Conservation (phyloP, 2,113 vertebrate genomes). For the Jacana jacana region DNA sequence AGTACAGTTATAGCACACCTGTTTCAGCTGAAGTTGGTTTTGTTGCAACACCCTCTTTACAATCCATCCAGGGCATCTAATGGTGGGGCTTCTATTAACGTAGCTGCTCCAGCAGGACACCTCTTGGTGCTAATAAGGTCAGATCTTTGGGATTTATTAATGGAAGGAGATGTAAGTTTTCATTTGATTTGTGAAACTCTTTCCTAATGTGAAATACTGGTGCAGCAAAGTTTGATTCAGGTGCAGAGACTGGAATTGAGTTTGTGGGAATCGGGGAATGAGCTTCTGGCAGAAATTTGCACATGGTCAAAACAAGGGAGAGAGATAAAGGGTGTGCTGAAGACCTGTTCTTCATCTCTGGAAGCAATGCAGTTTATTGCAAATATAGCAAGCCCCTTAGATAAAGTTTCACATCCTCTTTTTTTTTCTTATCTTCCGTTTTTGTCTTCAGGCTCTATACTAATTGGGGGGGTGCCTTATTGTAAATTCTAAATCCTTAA, state of each 20-base stretch:
- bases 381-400: background rate
- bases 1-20: background rate
- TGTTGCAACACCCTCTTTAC: background rate
- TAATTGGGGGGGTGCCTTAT: background rate
- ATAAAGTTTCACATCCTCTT: background rate
- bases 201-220: background rate
- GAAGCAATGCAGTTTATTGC: background rate
- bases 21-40: background rate
- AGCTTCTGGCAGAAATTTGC: background rate
- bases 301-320: background rate
- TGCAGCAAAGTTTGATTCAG: background rate
- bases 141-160: background rate
- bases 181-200: background rate
- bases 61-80: background rate
- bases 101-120: background rate
- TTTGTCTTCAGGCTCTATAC: background rate
- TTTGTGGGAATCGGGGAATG: background rate
- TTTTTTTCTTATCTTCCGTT: background rate
- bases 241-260: background rate
- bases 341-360: background rate
- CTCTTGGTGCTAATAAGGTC: rapidly evolving
- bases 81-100: rapidly evolving
- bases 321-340: background rate
- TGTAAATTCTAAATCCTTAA: conserved; percentile 1
- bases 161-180: background rate